These are phyloP conservation scores for Saccostrea cuccullata DNA, from an alignment of 1,140 invertebrate genomes.

Conservation along the genomic window DNA sequence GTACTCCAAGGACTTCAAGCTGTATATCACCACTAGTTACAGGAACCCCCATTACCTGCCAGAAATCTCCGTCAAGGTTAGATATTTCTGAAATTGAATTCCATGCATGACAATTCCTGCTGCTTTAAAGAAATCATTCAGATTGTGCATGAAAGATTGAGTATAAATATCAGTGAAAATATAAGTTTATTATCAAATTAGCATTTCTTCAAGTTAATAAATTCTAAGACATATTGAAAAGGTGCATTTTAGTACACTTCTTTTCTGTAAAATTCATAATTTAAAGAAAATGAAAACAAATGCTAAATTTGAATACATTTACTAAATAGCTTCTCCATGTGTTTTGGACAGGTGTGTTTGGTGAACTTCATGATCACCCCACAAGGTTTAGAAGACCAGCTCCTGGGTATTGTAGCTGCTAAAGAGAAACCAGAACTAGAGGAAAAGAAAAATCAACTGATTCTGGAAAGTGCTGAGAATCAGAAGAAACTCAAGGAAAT, in stretches of 20 bases:
- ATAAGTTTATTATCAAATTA: no score
- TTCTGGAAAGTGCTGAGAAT: slow-evolving; percentile 77
- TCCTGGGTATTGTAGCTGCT: slow-evolving; percentile 79
- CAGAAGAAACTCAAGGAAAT: slow-evolving; percentile 90
- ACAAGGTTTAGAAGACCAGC: slow-evolving; percentile 79
- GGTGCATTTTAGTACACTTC: no score
- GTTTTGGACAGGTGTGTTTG: slow-evolving; percentile 72
- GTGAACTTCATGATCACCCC: slow-evolving; percentile 80
- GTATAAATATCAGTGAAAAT: no score
- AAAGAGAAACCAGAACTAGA: slow-evolving; percentile 79
- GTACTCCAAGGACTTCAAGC: slow-evolving; percentile 77
- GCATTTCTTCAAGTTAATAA: no score
- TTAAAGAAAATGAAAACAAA: not conserved
- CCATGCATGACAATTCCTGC: no score
- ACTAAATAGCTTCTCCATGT: no score
- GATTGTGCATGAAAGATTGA: no score
- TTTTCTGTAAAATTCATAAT: not conserved
- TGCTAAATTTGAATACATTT: not conserved
- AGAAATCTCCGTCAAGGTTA: slow-evolving; percentile 78
- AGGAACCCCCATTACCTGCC: slow-evolving; percentile 79
- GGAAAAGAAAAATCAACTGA: slow-evolving; percentile 79
- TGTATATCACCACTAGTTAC: slow-evolving; percentile 79
- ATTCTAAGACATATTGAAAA: no score
- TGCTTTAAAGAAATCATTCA: no score
- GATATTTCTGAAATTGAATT: not conserved